Base-by-base conservation (phyloP, 2,113 vertebrate genomes). In the Prionailurus bengalensis region DNA sequence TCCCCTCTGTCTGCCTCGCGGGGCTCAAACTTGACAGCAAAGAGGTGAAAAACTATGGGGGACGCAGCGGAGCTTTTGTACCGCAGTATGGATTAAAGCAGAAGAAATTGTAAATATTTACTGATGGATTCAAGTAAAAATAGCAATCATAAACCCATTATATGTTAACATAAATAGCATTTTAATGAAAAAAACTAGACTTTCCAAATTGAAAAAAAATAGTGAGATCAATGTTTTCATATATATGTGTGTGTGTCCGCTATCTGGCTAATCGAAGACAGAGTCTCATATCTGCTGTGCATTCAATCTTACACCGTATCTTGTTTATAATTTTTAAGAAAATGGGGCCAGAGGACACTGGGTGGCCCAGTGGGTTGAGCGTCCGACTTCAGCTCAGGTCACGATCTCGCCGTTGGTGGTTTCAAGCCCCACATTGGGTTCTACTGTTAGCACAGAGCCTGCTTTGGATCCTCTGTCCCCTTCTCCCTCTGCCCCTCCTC, bases 241-340 rank as follows among this genome's bases (percentile, higher is more conserved):
- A 14, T 27, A 42, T 2, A 6, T 45, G 39, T 42, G 23, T 74
- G 39, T 45, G 39, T 74, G 71, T 23, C 21, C 23, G 3, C 48
- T 8, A 7, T 58, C 85, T 74, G 33, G 36, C 21, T 36, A 6
- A 17, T 1, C 2, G 58, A 88, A 16, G 70, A 42, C 31, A 55
- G 42, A 10, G 3, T 48, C 25, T 80, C 21, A 3, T 33, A 31
- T 9, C 4, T 31, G 33, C 16, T 31, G 45, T 10, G 12, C 36
- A 1, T 1, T 42, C 13, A 1, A 0, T 21, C 48, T 45, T 27
- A 11, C 15, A 19, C 68, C 14, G 0, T 11, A 17, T 48, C 61
- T 17, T 36, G 39, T 14, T 25, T 48, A 2, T 17, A 2, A 8
- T 39, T 63, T 29, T 70, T 21, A 55, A n/a, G 85, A 21, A 92